Evolutionary conservation across 2,888 invertebrate genomes (phyloP).

Genomic region (Ctenicera cuprea): DNA sequence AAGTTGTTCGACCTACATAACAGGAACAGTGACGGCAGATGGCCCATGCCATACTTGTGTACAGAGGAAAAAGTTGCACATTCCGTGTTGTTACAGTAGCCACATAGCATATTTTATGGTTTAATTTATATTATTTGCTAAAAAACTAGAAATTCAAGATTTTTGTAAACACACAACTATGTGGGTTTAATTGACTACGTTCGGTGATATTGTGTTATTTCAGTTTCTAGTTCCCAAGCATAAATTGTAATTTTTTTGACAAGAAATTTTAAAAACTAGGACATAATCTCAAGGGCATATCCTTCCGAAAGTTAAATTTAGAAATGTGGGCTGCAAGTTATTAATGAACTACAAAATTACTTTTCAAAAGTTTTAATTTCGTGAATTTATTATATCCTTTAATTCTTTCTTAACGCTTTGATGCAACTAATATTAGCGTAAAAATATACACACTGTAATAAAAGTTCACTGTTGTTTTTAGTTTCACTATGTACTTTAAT

Average conservation of each 20-base stretch:
- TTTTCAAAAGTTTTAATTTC: no score
- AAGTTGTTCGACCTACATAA: slow-evolving; percentile 16
- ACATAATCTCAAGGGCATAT: slow-evolving; percentile 19
- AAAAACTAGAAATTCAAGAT: slow-evolving; percentile 2
- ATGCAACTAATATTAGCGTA: no score
- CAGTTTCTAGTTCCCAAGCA: not conserved
- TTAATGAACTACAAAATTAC: no score
- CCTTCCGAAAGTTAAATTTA: slow-evolving; percentile 11
- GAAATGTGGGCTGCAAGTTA: no score
- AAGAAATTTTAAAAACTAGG: slow-evolving; percentile 5
- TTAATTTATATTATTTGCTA: not conserved
- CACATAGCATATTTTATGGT: not conserved
- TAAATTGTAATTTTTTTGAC: not conserved
- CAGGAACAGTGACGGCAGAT: slow-evolving; percentile 1
- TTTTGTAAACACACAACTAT: not conserved
- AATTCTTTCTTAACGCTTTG: no score
- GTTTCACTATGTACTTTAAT: no score
- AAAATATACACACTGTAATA: no score
- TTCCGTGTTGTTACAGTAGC: not conserved
- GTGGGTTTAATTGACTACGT: not conserved
- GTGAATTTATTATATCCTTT: no score
- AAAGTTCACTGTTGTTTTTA: no score
- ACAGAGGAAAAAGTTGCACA: not conserved
- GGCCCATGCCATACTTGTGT: not conserved
- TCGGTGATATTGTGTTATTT: not conserved